Evolutionary conservation across 2,888 invertebrate genomes (phyloP), one percentile per base, ranked within the genome.

Genomic region (Ophioninae sp.): DNA sequence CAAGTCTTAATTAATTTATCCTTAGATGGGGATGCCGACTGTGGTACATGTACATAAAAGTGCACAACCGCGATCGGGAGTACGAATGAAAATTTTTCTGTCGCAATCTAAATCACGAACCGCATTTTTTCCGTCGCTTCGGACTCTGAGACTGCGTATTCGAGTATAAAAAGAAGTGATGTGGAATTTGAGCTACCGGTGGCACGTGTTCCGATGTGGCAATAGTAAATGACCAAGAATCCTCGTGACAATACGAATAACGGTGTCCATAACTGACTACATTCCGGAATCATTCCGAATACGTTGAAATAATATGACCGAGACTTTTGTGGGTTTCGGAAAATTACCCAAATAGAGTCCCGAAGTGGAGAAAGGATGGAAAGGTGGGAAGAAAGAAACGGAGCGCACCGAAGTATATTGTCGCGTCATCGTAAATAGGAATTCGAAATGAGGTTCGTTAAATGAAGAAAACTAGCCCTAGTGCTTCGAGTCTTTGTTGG

Each of bases 401-500:
- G 5, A 50, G 17, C 17, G 7, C 6, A 41, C 41, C 41, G 0
- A 41, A 17, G 50, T 50, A 44, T 44, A 13, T 50, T 17, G 50
- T 17, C 13, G 13, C 13, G 5, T 21, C 44, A 56, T 61, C 30
- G 30, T 68, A 30, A 30, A 62, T 68, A 61, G 72, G 59, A 79
- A 77, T 76, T 67, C 68, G 44, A 85, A 79, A 65, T 50, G 78
- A 69, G 83, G 64, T n/a, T 74, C 64, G 70, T 85, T 74, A 73
- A 65, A 81, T 76, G 82, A 84, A 72, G 83, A 77, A 83, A 81
- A 59, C 81, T 72, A 75, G 59, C 69, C 75, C 76, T 81, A 69
- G 44, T 81, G 82, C 84, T 79, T 86, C 81, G 82, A 76, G 78
- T 83, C 83, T 88, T 87, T 83, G 83, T 87, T 81, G 37, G 85